These are phyloP conservation scores for Chinchilla lanigera DNA, from an alignment of 2,113 vertebrate species.

Conservation along the genomic window DNA sequence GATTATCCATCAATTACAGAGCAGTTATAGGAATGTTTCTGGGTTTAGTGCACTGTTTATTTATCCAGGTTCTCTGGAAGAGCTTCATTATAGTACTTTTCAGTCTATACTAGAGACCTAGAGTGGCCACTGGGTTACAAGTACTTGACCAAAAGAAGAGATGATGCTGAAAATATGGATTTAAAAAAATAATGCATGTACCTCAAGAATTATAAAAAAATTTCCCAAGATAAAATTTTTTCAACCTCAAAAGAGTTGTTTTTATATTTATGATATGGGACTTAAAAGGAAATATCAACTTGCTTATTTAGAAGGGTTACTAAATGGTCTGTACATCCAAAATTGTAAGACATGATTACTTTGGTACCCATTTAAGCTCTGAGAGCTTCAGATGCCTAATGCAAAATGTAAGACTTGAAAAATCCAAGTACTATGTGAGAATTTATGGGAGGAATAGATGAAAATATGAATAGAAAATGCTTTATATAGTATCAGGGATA, in stretches of 20 bases:
- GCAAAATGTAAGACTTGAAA: constrained; percentile 23
- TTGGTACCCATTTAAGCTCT: not conserved
- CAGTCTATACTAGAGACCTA: not conserved
- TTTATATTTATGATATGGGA: not conserved
- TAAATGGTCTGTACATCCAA: constrained; percentile 38
- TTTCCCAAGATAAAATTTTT: constrained; percentile 42
- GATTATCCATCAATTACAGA: constrained; percentile 48
- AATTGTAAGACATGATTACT: constrained; percentile 33
- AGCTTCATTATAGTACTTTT: not conserved
- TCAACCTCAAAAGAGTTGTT: not conserved
- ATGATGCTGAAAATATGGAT: not conserved
- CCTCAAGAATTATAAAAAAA: constrained; percentile 1
- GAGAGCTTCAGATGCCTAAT: not conserved
- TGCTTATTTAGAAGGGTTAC: not conserved
- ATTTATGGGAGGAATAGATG: constrained; percentile 14
- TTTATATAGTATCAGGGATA: not conserved
- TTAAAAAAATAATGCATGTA: not conserved
- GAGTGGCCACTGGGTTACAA: not conserved
- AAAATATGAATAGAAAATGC: not conserved
- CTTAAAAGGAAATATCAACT: not conserved
- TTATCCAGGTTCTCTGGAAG: not conserved
- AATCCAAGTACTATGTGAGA: constrained; percentile 3
- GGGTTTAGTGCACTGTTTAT: not conserved
- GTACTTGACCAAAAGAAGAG: not conserved
- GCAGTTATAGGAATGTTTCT: not conserved